Conservation (phyloP, 2,888 invertebrate genomes). For the Vanessa cardui region DNA sequence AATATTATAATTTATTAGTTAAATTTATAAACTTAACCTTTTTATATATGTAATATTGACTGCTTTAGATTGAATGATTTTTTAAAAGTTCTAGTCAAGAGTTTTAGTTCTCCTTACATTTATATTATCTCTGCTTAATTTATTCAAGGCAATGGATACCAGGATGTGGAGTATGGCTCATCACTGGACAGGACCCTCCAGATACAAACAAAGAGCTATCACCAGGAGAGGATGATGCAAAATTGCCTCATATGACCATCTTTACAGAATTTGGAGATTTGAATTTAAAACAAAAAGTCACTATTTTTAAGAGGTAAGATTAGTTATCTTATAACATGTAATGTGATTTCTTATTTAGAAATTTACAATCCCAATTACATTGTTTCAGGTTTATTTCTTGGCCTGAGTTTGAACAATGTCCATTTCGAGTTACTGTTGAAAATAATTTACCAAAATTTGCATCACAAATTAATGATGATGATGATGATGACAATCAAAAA, state of each 20-base stretch:
- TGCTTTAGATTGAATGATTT: too few relatives aligned
- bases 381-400: slow-evolving; percentile 81
- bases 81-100: too few relatives aligned
- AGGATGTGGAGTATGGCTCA: slow-evolving; percentile 86
- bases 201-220: slow-evolving; percentile 60
- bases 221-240: slow-evolving; percentile 60
- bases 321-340: too few relatives aligned
- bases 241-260: slow-evolving; percentile 84
- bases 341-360: too few relatives aligned
- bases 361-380: slow-evolving; percentile 14
- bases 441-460: slow-evolving; percentile 79
- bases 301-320: slow-evolving; percentile 83
- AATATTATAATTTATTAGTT: neutral
- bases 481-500: slow-evolving; percentile 58
- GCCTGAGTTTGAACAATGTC: slow-evolving; percentile 86
- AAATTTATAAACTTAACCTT: too few relatives aligned
- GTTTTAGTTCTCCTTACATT: neutral
- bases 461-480: slow-evolving; percentile 61
- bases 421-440: slow-evolving; percentile 86
- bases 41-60: neutral
- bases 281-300: slow-evolving; percentile 83
- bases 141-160: slow-evolving; percentile 85
- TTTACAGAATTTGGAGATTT: slow-evolving; percentile 89
- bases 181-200: slow-evolving; percentile 79
- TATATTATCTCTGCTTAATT: neutral